Evolutionary conservation across 2,888 invertebrate species (phyloP).

Genomic region (Athetis lepigone): DNA sequence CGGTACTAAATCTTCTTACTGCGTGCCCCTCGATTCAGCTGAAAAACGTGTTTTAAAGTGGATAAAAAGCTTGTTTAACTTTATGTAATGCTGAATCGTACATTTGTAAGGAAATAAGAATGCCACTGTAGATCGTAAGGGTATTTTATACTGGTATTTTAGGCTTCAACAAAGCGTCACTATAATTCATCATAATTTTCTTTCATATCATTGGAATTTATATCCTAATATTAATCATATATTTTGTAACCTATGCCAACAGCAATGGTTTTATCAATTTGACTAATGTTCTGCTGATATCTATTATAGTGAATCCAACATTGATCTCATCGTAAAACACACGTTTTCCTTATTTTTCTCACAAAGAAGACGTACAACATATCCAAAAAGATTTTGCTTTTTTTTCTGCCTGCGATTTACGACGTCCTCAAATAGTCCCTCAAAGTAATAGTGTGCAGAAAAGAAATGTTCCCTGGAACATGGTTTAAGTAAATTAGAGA

Average conservation of each 20-base stretch:
- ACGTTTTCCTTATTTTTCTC: conserved; percentile 38
- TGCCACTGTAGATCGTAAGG: not conserved
- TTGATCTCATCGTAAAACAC: conserved; percentile 3
- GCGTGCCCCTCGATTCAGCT: conserved; percentile 19
- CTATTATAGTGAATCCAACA: conserved; percentile 18
- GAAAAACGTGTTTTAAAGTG: conserved; percentile 22
- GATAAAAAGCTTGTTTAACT: conserved; percentile 19
- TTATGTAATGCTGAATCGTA: conserved; percentile 7
- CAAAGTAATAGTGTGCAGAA: not conserved
- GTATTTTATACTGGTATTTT: not conserved
- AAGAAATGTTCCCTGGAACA: not conserved
- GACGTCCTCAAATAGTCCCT: conserved; percentile 15
- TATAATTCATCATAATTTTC: too few species aligned
- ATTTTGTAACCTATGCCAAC: too few species aligned
- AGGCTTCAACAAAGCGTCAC: not conserved
- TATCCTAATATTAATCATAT: not conserved
- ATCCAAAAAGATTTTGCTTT: conserved; percentile 3
- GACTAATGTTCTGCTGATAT: conserved; percentile 14
- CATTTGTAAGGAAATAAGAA: not conserved
- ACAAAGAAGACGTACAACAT: conserved; percentile 1
- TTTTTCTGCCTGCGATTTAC: not conserved
- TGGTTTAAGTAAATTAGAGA: too few species aligned
- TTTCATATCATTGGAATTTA: too few species aligned
- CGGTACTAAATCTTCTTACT: conserved; percentile 34
- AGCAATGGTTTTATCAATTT: conserved; percentile 10